Base-by-base conservation (phyloP, 1,140 invertebrate genomes). In the Wasmannia auropunctata region DNA sequence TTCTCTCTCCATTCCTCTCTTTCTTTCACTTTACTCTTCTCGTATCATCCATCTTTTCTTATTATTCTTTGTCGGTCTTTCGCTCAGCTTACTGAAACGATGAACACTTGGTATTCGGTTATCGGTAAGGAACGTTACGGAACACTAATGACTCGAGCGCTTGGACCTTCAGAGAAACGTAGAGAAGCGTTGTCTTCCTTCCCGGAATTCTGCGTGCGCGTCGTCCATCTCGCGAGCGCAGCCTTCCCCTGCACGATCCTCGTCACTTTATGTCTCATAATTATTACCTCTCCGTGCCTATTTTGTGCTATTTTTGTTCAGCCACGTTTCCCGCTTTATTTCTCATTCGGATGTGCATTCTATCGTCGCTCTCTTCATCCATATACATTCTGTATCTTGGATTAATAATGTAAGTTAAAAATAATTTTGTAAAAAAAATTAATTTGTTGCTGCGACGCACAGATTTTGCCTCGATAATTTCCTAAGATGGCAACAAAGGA, bases 261-360 rank as follows among this genome's bases (percentile, higher is more conserved):
- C 94, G 93, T 95, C 93, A 94, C 94, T 95, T 94, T 94, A 95
- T 93, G 94, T 94, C 93, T 93, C 93, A 91, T 94, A 95, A 95
- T 95, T 95, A 94, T 94, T 94, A 92, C 86, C 90, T 89, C 91
- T 91, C 89, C 22, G 87, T 88, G 69, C 87, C 90, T 90, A 92
- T 89, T 91, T 92, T 87, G 54, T 79, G 79, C 88, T 90, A 79
- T 83, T 46, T 85, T 63, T 74, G 79, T 49, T 63, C 28, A 22
- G 25, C 51, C 58, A 46, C 1, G 60, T 49, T 25, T 72, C 58
- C 49, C 25, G 62, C 83, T 43, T 72, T 37, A 43, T 80, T 69
- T 86, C 54, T 72, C 19, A 34, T 14, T 56, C 16, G 34, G 14
- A 72, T 43, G 56, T 28, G 11, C 40, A 25, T 76, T 60, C 37